Conservation (phyloP, 2,797 vertebrate genomes). For the Lemur catta region DNA sequence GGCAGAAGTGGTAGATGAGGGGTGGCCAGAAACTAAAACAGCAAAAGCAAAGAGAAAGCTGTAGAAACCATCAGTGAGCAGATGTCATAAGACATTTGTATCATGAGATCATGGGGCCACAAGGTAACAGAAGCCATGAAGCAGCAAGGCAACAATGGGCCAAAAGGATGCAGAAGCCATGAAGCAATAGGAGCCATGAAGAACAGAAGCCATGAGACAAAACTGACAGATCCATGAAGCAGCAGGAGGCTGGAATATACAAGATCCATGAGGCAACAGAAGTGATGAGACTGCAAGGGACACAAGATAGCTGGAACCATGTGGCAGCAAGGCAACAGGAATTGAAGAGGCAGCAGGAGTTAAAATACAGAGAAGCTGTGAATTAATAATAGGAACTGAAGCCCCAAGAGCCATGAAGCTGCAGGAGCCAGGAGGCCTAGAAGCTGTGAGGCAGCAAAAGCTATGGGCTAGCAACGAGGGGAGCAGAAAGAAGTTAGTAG, state of each 20-base stretch:
- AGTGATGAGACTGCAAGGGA: background rate
- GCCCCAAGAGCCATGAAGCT: background rate
- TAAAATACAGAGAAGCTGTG: background rate
- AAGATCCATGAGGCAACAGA: background rate
- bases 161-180: constrained; percentile 26
- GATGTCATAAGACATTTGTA: background rate
- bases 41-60: constrained; percentile 39
- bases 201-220: constrained; percentile 34
- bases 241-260: constrained; percentile 30
- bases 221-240: constrained; percentile 38
- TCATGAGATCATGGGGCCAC: constrained; percentile 10
- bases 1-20: background rate
- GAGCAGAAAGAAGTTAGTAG: constrained; percentile 44
- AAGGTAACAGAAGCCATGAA: constrained; percentile 56
- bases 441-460: background rate
- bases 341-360: background rate
- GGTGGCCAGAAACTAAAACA: constrained; percentile 21
- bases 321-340: background rate
- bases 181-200: constrained; percentile 29
- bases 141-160: constrained; percentile 23
- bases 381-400: background rate
- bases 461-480: background rate
- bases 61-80: background rate
- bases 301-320: background rate
- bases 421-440: background rate